phyloP scores from a whole-genome alignment of 2,113 vertebrate genomes.

The Caracal caracal region DNA sequence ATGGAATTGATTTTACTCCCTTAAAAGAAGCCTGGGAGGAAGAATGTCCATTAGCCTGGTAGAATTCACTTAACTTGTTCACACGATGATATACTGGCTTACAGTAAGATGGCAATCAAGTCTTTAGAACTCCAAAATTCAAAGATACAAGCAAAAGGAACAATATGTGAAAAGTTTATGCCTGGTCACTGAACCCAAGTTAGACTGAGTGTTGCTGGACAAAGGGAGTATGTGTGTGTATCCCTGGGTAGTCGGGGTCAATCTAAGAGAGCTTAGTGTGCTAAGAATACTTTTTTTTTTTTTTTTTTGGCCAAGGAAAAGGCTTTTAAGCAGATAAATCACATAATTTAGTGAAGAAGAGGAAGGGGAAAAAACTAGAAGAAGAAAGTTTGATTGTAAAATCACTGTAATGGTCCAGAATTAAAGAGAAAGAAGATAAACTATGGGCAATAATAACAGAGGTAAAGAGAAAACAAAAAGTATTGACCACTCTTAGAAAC shows the following conservation, averaged over 20 bases:
- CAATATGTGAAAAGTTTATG: neutral
- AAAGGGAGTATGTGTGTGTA: neutral
- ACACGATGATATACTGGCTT: neutral
- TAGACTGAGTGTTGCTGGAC: neutral
- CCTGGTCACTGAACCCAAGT: neutral
- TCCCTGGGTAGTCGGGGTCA: neutral
- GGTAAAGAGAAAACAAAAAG: neutral
- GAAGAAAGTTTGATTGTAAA: neutral
- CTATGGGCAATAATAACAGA: neutral
- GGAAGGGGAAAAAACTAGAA: neutral
- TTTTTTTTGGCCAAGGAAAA: neutral
- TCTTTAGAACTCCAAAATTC: neutral
- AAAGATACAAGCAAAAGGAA: neutral
- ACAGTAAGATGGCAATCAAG: neutral
- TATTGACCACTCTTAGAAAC: neutral
- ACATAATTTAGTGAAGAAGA: neutral
- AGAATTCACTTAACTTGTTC: constrained; percentile 11
- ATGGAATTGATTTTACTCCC: neutral
- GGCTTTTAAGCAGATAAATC: neutral
- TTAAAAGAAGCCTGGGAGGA: neutral
- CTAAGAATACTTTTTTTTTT: neutral
- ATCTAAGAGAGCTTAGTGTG: neutral
- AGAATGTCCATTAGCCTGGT: neutral
- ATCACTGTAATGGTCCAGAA: neutral
- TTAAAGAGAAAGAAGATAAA: neutral